Conservation (phyloP, 2,797 vertebrate species). For the Phoeniculus purpureus region DNA sequence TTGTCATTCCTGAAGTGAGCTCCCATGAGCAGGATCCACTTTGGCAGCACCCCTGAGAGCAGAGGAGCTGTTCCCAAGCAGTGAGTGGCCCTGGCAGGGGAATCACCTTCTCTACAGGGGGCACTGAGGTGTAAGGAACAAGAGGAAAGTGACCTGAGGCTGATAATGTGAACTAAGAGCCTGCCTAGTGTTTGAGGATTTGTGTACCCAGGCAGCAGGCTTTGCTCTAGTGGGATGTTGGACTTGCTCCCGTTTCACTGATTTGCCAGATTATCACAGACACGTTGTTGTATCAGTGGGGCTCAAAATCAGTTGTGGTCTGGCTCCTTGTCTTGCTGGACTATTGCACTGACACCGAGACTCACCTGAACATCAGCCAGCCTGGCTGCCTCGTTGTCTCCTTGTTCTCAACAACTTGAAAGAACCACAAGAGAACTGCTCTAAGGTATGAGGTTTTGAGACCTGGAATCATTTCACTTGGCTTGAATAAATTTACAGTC, state of each 20-base stretch:
- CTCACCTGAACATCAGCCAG: fast-evolving
- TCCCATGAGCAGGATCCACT: not conserved
- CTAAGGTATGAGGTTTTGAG: not conserved
- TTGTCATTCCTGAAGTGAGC: not conserved
- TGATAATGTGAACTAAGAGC: not conserved
- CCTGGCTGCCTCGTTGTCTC: not conserved
- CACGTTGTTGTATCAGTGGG: not conserved
- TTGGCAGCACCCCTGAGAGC: not conserved
- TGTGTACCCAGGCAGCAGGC: not conserved
- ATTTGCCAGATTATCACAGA: not conserved
- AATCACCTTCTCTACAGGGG: not conserved
- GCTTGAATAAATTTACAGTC: not conserved
- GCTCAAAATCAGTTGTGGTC: not conserved
- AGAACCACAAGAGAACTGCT: not conserved
- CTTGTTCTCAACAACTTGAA: not conserved
- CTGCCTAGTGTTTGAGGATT: not conserved
- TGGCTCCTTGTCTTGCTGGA: not conserved
- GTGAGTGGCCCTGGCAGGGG: fast-evolving
- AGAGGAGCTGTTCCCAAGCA: not conserved
- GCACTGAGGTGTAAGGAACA: fast-evolving
- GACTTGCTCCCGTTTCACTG: not conserved
- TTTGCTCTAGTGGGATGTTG: not conserved
- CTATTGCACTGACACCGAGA: fast-evolving
- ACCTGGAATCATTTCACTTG: not conserved
- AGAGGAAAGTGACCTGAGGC: not conserved